phyloP scores from a whole-genome alignment of 2,797 vertebrate species.

The Cossypha dichroa region DNA sequence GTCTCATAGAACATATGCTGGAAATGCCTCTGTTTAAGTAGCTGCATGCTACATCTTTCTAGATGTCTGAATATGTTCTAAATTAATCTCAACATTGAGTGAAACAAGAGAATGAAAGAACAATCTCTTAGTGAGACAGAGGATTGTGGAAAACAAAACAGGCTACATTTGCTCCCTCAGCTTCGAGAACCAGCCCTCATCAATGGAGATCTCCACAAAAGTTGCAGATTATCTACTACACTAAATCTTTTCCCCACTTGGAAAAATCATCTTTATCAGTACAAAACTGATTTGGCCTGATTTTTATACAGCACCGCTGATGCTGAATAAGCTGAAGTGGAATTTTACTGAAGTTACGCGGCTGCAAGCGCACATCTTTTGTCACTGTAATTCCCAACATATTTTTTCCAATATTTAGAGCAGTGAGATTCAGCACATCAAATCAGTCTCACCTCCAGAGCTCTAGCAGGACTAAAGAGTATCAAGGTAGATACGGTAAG shows the following conservation, averaged over 20 bases:
- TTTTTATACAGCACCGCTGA: neutral
- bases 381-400: neutral
- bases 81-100: neutral
- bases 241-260: neutral
- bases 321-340: neutral
- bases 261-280: neutral
- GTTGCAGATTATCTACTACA: neutral
- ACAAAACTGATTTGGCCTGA: neutral
- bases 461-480: neutral
- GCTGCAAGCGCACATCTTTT: neutral
- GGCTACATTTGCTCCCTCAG: neutral
- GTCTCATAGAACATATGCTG: neutral
- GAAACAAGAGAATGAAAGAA: neutral
- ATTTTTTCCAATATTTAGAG: neutral
- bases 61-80: neutral
- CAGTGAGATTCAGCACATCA: neutral
- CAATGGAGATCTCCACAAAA: neutral
- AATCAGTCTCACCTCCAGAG: neutral
- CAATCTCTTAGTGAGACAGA: neutral
- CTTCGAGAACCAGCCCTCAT: neutral
- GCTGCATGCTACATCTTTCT: neutral
- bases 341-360: neutral
- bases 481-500: neutral
- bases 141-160: neutral
- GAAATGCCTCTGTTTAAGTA: neutral